Evolutionary conservation across 2,113 vertebrate genomes (phyloP).

Genomic region (Scartelaos histophorus): DNA sequence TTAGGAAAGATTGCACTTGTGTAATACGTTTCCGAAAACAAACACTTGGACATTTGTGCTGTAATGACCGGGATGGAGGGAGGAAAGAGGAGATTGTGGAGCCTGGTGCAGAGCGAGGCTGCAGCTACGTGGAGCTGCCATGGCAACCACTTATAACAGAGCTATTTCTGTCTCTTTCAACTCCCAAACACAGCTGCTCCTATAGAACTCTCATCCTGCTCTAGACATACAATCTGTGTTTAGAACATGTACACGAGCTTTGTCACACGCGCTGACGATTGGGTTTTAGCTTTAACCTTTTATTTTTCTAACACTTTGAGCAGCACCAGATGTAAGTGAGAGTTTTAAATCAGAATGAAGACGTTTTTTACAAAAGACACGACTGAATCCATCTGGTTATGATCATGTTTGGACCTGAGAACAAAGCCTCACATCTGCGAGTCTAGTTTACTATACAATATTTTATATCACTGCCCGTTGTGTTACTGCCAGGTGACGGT

Average conservation of each 20-base stretch:
- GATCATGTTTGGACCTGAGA: too few species aligned
- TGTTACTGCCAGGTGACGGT: too few species aligned
- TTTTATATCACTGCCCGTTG: background rate
- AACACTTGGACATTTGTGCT: background rate
- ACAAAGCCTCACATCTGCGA: too few species aligned
- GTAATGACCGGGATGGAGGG: slow-evolving; percentile 2
- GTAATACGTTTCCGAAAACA: background rate
- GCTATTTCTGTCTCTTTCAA: slow-evolving; percentile 63
- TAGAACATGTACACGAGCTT: background rate
- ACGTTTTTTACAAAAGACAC: too few species aligned
- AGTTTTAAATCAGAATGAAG: too few species aligned
- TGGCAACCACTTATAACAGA: slow-evolving; percentile 59
- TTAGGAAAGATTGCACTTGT: background rate
- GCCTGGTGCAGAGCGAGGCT: slow-evolving; percentile 21
- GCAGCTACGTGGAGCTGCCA: slow-evolving; percentile 53
- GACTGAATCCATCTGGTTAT: background rate
- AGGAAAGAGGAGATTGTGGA: slow-evolving; percentile 12
- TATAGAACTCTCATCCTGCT: slow-evolving; percentile 44
- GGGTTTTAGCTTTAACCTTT: background rate
- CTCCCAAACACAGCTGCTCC: slow-evolving; percentile 66
- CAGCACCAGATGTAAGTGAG: too few species aligned
- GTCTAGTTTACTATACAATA: too few species aligned
- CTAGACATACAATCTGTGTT: slow-evolving; percentile 34
- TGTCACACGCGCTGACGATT: background rate
- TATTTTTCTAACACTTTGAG: too few species aligned